Evolutionary conservation across 2,113 vertebrate genomes (phyloP), one percentile per base, ranked within the genome.

Genomic region (Hypomesus transpacificus): DNA sequence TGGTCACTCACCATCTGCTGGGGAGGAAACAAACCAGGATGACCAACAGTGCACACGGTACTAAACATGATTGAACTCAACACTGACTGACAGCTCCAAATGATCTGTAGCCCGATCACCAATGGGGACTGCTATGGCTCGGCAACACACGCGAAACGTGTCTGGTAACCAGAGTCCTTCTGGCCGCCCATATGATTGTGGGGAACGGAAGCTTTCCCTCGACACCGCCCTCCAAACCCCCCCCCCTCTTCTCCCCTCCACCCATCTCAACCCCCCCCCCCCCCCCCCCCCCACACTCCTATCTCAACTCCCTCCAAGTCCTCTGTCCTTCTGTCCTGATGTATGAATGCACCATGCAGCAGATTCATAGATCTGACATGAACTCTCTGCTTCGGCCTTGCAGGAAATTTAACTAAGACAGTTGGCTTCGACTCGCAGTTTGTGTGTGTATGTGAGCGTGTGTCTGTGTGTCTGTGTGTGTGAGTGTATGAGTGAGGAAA

Each of bases 1-100:
- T 93, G 88, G 85, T 98, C 95, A 0, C 93, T 93, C 89, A 97
- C 92, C 78, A 98, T 95, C 88, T 95, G 93, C 91, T 92, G 62
- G 61, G 53, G 68, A 68, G 11, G 3, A 63, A 4, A 68, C 14
- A 17, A 21, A 14, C 7, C 6, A 46, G 26, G 24, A 24, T n/a
- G 18, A 14, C 17, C 34, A 24, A 61, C 31, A 65, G 50, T 3
- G 7, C 61, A 51, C 26, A 46, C 9, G 9, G 9, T 7, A 46
- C 39, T 46, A 7, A 46, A 7, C 8, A 7, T 1, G 39, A 46
- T 13, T 7, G 1, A 46, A 46, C 39, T 46, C 5, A 46, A 46
- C 39, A 46, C 39, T 11, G 31, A 34, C 31, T 4, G 31, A 34
- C 31, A 34, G 39, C 39, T 46, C 39, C 39, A 13, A 46, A 13